Percentiles rank a stretch among this genome's conserved stretches.
These are phyloP conservation scores for Hemicrepidius hirtus DNA, from an alignment of 2,888 invertebrate genomes.

Conservation along the genomic window DNA sequence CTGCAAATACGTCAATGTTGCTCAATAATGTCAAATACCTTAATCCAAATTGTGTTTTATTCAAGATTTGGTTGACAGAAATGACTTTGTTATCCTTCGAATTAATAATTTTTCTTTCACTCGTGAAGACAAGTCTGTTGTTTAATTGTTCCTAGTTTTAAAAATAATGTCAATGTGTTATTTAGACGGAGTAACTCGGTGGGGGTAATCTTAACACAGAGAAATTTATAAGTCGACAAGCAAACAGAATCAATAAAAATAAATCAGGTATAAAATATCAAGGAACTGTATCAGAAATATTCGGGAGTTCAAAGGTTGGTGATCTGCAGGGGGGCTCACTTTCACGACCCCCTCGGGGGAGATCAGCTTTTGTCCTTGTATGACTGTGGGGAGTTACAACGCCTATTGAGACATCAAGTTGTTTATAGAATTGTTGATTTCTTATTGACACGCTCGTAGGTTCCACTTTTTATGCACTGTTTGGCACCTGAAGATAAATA, in stretches of 20 bases:
- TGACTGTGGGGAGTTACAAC: conserved; percentile 31
- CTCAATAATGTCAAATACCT: not conserved
- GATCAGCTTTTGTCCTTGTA: conserved; percentile 25
- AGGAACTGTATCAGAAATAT: conserved; percentile 39
- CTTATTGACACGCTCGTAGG: conserved; percentile 26
- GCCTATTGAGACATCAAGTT: conserved; percentile 43
- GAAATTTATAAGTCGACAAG: not conserved
- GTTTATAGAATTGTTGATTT: conserved; percentile 35
- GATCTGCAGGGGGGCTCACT: conserved; percentile 36
- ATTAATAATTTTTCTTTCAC: not conserved
- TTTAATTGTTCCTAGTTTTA: no score
- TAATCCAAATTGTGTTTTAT: conserved; percentile 1
- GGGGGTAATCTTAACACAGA: not conserved
- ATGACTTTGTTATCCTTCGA: conserved; percentile 1
- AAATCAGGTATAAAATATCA: conserved; percentile 36
- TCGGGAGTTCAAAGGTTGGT: conserved; percentile 45
- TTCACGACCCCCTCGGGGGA: conserved; percentile 37
- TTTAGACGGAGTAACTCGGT: not conserved
- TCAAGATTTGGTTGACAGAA: conserved; percentile 1
- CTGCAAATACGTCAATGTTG: not conserved
- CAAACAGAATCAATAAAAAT: conserved; percentile 32
- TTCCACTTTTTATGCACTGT: conserved; percentile 24
- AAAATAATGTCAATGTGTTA: no score
- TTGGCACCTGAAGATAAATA: conserved; percentile 10
- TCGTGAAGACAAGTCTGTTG: no score